Evolutionary conservation across 1,140 invertebrate species (phyloP).

Genomic region (Zelostemma sp.): DNA sequence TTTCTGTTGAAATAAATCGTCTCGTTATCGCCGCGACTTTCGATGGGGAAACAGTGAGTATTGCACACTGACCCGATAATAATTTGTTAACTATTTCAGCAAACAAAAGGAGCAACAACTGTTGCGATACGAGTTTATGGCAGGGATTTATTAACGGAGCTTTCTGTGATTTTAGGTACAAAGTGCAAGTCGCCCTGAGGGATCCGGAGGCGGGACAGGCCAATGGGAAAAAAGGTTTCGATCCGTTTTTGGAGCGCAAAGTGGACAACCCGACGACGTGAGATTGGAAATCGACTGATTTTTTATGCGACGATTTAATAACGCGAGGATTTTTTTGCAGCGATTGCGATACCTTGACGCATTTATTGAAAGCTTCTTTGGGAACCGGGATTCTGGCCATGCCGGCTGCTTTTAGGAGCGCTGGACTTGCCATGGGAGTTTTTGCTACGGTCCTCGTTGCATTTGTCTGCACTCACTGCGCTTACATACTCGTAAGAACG

Average conservation of each 20-base stretch:
- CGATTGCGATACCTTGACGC: constrained; percentile 86
- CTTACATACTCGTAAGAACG: too few species aligned
- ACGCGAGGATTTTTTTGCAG: constrained; percentile 66
- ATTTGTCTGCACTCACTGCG: too few species aligned
- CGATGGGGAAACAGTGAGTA: too few species aligned
- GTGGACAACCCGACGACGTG: constrained; percentile 85
- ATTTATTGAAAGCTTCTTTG: constrained; percentile 88
- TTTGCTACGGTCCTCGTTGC: constrained; percentile 85
- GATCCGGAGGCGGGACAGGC: constrained; percentile 70
- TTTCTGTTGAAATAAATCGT: too few species aligned
- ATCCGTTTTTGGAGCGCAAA: constrained; percentile 81
- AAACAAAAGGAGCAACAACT: not conserved
- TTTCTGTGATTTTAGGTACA: constrained; percentile 72
- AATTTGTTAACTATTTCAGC: constrained; percentile 27
- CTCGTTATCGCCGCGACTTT: too few species aligned
- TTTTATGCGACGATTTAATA: too few species aligned
- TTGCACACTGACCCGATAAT: not conserved
- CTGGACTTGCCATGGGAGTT: constrained; percentile 83
- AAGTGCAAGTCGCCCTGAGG: constrained; percentile 70
- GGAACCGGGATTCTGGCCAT: constrained; percentile 94
- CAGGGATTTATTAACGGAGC: too few species aligned
- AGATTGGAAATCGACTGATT: too few species aligned
- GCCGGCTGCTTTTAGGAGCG: constrained; percentile 85
- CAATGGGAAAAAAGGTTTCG: constrained; percentile 71
- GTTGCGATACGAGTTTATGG: too few species aligned